These are phyloP conservation scores for Drosophila aff. DNA, from an alignment of 1,140 invertebrate genomes.

Conservation along the genomic window DNA sequence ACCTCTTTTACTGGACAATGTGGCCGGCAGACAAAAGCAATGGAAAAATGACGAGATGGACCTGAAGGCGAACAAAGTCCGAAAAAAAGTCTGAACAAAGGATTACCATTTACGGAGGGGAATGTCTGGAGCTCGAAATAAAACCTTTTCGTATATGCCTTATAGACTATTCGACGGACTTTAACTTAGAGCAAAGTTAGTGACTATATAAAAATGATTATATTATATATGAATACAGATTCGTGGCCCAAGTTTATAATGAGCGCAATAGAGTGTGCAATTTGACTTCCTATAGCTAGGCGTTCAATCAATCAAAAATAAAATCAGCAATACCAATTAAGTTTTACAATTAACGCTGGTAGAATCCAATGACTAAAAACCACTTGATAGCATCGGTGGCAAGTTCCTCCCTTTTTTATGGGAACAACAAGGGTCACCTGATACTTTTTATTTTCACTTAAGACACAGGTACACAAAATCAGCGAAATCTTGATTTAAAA, in stretches of 20 bases:
- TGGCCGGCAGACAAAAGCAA: slow-evolving; percentile 73
- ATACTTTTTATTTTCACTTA: slow-evolving; percentile 56
- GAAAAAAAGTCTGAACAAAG: slow-evolving; percentile 43
- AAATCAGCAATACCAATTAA: not conserved
- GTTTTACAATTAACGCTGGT: not conserved
- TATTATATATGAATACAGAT: not conserved
- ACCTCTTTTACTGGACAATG: slow-evolving; percentile 69
- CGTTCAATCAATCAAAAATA: not conserved
- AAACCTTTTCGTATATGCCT: slow-evolving; percentile 54
- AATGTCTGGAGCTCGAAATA: slow-evolving; percentile 22
- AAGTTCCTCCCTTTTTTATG: slow-evolving; percentile 44
- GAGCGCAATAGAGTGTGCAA: not conserved
- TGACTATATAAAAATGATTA: not conserved
- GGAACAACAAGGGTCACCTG: slow-evolving; percentile 43
- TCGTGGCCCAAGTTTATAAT: too few relatives aligned
- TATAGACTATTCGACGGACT: not conserved
- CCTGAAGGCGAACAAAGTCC: slow-evolving; percentile 16
- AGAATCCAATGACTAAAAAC: slow-evolving; percentile 13
- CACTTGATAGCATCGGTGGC: slow-evolving; percentile 27
- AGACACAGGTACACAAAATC: slow-evolving; percentile 39
- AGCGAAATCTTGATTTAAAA: slow-evolving; percentile 19
- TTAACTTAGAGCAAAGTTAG: not conserved
- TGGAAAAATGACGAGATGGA: slow-evolving; percentile 41
- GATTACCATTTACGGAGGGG: slow-evolving; percentile 30
- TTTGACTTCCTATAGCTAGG: not conserved